Conservation (phyloP, 2,888 invertebrate species). For the Andrena bucephala region DNA sequence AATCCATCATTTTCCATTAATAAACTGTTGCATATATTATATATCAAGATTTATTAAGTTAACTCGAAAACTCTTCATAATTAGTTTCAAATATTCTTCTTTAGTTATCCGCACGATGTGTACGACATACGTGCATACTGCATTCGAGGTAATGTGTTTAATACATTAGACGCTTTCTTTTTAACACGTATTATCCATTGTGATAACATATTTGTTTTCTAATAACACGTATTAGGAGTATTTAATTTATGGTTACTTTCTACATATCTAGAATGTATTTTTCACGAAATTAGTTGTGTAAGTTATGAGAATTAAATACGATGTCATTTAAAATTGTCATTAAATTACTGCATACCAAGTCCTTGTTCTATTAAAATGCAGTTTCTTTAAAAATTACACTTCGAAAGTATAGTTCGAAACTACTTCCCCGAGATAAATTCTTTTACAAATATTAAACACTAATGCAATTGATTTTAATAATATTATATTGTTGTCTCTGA, state of each 20-base stretch:
- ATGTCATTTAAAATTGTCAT: conserved; percentile 37
- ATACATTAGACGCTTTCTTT: conserved; percentile 42
- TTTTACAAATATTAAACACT: background rate
- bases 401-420: background rate
- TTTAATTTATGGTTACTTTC: conserved; percentile 47
- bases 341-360: conserved; percentile 20
- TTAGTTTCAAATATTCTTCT: conserved; percentile 32
- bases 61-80: conserved; percentile 29
- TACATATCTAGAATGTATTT: conserved; percentile 22
- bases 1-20: conserved; percentile 71
- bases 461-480: background rate
- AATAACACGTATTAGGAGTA: conserved; percentile 26
- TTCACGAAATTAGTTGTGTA: conserved; percentile 32
- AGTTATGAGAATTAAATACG: conserved; percentile 38
- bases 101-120: conserved; percentile 11
- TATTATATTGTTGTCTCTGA: background rate
- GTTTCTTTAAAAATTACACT: conserved; percentile 16
- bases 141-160: conserved; percentile 11
- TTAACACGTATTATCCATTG: conserved; percentile 25
- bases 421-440: conserved; percentile 1
- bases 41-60: conserved; percentile 48
- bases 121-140: conserved; percentile 14
- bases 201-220: conserved; percentile 44
- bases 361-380: background rate
- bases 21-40: conserved; percentile 62